Evolutionary conservation across 2,113 vertebrate species (phyloP), one percentile per base, ranked within the genome.

Genomic region (Albula goreensis): DNA sequence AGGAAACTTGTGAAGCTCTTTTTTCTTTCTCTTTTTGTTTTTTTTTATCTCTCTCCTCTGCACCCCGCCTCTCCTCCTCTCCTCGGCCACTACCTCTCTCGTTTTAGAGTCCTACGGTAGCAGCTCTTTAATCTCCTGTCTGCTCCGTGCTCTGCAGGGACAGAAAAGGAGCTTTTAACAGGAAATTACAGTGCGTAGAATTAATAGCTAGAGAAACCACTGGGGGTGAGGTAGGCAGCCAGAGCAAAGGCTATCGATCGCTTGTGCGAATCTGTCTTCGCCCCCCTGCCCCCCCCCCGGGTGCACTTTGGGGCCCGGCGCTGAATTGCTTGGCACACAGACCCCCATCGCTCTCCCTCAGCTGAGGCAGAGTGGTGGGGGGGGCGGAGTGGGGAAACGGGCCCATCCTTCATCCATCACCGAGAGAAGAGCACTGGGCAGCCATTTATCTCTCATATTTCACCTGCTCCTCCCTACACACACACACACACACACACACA

Each of bases 161-260:
- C 86, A 87, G 82, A 81, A 86, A 87, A 19, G 82, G 82, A 77
- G 86, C 86, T 87, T 87, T 87, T 87, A 87, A 83, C 82, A 83
- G 86, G 82, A 87, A 83, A 87, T 87, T 87, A 86, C 85, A 87
- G 82, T 79, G 56, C 48, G 78, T 74, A 66, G 86, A 83, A 87
- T 87, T 83, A 84, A 87, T 87, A 87, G 86, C 82, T 50, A 51
- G 82, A 79, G 77, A 87, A 84, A 87, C 49, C 86, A 70, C 77
- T 87, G 82, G 77, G 70, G 82, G 81, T 87, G 86, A 79, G 82
- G 82, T 25, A 70, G 86, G 31, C 85, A 81, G 85, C 56, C 85
- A 81, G 78, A 60, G 74, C 19, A 11, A 3, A 31, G 57, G 49
- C 56, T 60, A 87, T 87, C 77, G 86, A 87, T 87, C 82, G 81